phyloP scores from a whole-genome alignment of 2,888 invertebrate species.

The Apoda limacodes region DNA sequence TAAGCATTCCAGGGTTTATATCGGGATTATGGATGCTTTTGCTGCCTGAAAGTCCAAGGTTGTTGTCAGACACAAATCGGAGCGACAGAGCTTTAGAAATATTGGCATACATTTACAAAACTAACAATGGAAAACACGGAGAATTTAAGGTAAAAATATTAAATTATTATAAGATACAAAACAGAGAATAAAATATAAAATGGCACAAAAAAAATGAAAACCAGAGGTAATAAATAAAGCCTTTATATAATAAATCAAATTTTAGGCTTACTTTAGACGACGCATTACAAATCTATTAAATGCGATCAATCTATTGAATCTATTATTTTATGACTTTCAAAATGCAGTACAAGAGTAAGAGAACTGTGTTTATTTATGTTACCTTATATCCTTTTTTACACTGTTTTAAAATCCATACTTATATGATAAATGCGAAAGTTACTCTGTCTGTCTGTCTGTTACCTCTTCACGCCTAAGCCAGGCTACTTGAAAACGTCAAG shows the following conservation, averaged over 20 bases:
- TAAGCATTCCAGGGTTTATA: conserved; percentile 73
- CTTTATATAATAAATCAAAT: too few relatives aligned
- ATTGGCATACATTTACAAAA: conserved; percentile 65
- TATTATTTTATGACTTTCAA: too few relatives aligned
- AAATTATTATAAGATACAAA: neutral
- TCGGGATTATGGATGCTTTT: conserved; percentile 68
- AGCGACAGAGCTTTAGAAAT: conserved; percentile 69
- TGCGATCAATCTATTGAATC: neutral
- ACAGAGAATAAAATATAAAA: neutral
- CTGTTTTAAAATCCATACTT: too few relatives aligned
- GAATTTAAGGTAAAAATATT: conserved; percentile 62
- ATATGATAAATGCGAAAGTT: too few relatives aligned
- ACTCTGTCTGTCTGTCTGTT: too few relatives aligned
- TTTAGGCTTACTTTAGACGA: neutral
- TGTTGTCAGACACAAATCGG: conserved; percentile 71
- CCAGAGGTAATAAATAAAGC: too few relatives aligned
- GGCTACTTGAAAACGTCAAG: too few relatives aligned
- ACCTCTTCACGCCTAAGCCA: too few relatives aligned
- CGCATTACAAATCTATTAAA: neutral
- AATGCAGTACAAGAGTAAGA: too few relatives aligned
- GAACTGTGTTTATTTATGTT: too few relatives aligned
- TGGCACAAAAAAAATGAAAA: neutral
- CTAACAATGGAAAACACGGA: conserved; percentile 55
- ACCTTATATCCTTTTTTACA: too few relatives aligned
- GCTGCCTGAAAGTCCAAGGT: conserved; percentile 79